Percentiles rank a stretch among this genome's conserved stretches.
Conservation (phyloP, 2,888 invertebrate genomes). For the Macropis europaea region DNA sequence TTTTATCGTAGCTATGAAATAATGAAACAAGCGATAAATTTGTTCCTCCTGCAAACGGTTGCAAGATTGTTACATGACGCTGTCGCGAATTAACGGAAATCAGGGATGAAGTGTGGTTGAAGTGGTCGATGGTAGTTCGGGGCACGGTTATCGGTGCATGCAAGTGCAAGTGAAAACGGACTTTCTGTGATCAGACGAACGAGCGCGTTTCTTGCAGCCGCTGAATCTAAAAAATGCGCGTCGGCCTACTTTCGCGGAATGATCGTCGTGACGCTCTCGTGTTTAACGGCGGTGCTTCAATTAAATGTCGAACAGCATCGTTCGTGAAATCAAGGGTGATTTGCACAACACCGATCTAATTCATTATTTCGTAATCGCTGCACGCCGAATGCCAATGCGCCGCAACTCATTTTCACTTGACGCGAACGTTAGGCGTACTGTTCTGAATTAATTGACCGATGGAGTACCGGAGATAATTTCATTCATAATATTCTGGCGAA, state of each 20-base stretch:
- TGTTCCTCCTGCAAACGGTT: not conserved
- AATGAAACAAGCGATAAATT: not conserved
- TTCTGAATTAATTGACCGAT: not conserved
- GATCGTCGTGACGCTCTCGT: constrained; percentile 12
- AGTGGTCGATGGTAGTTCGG: not conserved
- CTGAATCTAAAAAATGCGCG: constrained; percentile 46
- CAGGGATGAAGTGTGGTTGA: too few relatives aligned
- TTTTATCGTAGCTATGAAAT: not conserved
- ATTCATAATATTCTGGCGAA: too few relatives aligned
- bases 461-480: too few relatives aligned
- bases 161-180: constrained; percentile 52
- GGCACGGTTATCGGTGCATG: not conserved
- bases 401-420: not conserved
- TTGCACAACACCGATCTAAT: constrained; percentile 2
- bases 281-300: constrained; percentile 16
- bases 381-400: not conserved
- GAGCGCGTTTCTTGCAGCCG: constrained; percentile 33
- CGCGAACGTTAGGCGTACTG: not conserved
- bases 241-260: constrained; percentile 54
- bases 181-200: constrained; percentile 49
- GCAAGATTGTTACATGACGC: not conserved
- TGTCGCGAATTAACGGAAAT: too few relatives aligned
- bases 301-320: constrained; percentile 6
- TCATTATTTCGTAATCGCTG: constrained; percentile 1
- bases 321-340: constrained; percentile 17